Evolutionary conservation across 1,140 invertebrate species (phyloP).

Genomic region (Riptortus pedestris): DNA sequence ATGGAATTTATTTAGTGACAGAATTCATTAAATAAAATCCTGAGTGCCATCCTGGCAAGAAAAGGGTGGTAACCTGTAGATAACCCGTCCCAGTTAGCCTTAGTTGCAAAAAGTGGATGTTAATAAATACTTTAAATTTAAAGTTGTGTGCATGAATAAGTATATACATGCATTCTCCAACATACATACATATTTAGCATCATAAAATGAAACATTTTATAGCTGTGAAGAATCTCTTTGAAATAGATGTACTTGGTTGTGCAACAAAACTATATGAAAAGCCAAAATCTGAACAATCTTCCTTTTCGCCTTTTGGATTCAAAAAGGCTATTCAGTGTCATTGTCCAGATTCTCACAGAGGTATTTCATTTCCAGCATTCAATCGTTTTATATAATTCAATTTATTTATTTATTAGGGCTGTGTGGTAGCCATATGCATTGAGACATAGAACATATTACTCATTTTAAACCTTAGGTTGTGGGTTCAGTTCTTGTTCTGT

Average conservation of each 20-base stretch:
- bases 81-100: too few relatives aligned
- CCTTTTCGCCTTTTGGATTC: background rate
- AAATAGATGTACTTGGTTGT: constrained; percentile 46
- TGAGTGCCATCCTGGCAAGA: too few relatives aligned
- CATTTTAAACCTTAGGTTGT: too few relatives aligned
- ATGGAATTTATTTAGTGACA: too few relatives aligned
- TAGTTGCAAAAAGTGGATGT: too few relatives aligned
- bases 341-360: background rate
- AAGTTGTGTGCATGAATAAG: too few relatives aligned
- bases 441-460: too few relatives aligned
- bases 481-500: too few relatives aligned
- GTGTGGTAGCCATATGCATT: too few relatives aligned
- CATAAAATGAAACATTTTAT: constrained; percentile 23
- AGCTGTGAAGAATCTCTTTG: constrained; percentile 47
- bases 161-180: background rate
- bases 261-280: constrained; percentile 34
- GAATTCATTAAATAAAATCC: too few relatives aligned
- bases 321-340: background rate
- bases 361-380: background rate
- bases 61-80: too few relatives aligned
- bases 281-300: background rate
- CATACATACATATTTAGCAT: constrained; percentile 21
- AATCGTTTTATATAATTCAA: background rate
- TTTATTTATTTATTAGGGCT: background rate
- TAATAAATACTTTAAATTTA: too few relatives aligned